These are phyloP conservation scores for Choloepus didactylus DNA, from an alignment of 2,797 vertebrate genomes.

Conservation along the genomic window DNA sequence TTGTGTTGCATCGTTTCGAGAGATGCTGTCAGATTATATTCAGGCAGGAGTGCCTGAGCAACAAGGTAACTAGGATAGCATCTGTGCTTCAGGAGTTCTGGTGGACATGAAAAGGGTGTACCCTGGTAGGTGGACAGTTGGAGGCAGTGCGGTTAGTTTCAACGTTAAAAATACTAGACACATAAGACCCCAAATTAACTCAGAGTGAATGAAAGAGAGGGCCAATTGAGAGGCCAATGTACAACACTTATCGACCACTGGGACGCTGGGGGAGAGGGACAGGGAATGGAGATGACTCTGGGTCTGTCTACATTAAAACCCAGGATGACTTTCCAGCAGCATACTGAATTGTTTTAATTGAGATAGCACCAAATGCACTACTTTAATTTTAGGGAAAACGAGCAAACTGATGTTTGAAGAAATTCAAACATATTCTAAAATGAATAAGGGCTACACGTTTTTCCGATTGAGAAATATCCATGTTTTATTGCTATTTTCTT, in stretches of 20 bases:
- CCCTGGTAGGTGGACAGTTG: background rate
- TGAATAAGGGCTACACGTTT: background rate
- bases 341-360: slow-evolving; percentile 12
- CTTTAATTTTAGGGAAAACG: slow-evolving; percentile 27
- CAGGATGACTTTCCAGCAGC: background rate
- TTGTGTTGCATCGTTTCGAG: slow-evolving; percentile 41
- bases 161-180: background rate
- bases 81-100: background rate
- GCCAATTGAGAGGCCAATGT: background rate
- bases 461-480: background rate
- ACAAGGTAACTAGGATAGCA: background rate
- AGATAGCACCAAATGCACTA: background rate
- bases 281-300: background rate
- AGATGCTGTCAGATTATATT: background rate
- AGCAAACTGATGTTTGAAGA: slow-evolving; percentile 44
- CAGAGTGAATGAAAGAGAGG: background rate
- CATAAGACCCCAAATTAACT: background rate
- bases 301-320: background rate
- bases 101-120: background rate
- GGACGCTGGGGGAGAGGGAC: background rate
- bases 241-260: background rate
- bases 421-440: slow-evolving; percentile 20
- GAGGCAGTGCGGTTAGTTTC: slow-evolving; percentile 1
- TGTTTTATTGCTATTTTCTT: slow-evolving; percentile 19
- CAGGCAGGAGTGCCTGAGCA: background rate